Evolutionary conservation across 2,113 vertebrate genomes (phyloP), one percentile per base, ranked within the genome.

Genomic region (Microtus ochrogaster): DNA sequence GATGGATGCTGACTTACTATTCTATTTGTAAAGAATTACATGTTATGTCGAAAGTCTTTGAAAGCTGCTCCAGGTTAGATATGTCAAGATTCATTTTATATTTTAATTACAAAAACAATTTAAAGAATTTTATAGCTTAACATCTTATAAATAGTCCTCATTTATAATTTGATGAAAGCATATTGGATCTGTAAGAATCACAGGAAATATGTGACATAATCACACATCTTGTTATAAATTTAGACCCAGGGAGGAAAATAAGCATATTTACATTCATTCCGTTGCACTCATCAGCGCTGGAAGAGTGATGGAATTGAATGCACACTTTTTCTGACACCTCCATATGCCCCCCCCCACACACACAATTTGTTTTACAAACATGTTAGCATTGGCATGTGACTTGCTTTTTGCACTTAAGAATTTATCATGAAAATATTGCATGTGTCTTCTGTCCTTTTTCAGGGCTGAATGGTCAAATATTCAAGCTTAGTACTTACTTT

Each of bases 341-440:
- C 12, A 52, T 36, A 81, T 0, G 14, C n/a, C 41, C 10, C 0
- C 13, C n/a, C 11, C 44, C 11, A 73, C 44, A 44, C 44, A 44
- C 7, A 39, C 6, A 30, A 33, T 79, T 81, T 55, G 36, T 87
- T 92, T 63, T 81, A 47, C 65, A 63, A 85, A 52, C 9, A 44
- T 24, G 30, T 3, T 91, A 10, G 28, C 39, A 61, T 74, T 63
- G 5, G 12, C 44, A 28, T 63, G n/a, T 36, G 66, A 36, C 28
- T 85, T 91, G 28, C 10, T 77, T 93, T 83, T 76, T 79, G 5
- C 19, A 74, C 65, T 91, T 79, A 72, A 92, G 89, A 74, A 47
- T 74, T 13, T 41, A 47, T 79, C 28, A 28, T 55, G 14, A 55
- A 79, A 91, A 52, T 13, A 66, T 52, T 68, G 7, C 82, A 58